Conservation (phyloP, 2,113 vertebrate genomes). For the Actinemys pallida region DNA sequence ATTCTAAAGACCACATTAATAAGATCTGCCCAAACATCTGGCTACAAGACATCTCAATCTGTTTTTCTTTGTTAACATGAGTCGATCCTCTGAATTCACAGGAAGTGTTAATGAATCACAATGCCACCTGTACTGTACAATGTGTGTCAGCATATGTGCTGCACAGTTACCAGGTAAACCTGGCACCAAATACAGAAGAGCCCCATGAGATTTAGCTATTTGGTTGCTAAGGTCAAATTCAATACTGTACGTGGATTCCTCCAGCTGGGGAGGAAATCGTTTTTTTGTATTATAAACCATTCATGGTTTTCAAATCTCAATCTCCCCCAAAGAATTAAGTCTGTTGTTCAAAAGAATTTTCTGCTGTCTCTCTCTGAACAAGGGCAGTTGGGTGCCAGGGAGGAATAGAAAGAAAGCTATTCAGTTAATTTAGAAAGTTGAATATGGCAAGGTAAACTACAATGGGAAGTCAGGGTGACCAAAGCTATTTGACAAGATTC, state of each 20-base stretch:
- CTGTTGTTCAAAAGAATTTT: slow-evolving; percentile 21
- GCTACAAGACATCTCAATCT: background rate
- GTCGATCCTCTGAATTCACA: accelerated
- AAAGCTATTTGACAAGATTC: background rate
- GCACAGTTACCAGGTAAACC: slow-evolving; percentile 9
- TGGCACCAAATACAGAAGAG: slow-evolving; percentile 6
- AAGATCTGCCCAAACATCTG: background rate
- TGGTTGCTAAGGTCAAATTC: slow-evolving; percentile 54
- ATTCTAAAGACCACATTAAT: background rate
- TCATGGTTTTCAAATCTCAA: slow-evolving; percentile 60
- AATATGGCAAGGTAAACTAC: background rate
- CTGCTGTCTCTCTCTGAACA: slow-evolving; percentile 30
- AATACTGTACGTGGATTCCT: background rate
- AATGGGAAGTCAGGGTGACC: slow-evolving; percentile 1
- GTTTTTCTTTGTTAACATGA: background rate
- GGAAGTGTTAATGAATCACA: background rate
- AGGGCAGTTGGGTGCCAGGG: background rate
- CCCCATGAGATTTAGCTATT: slow-evolving; percentile 41
- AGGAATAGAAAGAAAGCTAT: background rate
- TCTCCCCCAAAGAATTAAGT: slow-evolving; percentile 55
- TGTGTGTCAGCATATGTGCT: background rate
- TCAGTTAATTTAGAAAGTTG: background rate
- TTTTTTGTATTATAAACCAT: slow-evolving; percentile 40
- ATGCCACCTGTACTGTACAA: background rate
- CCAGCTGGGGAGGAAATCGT: slow-evolving; percentile 59